Conservation (phyloP, 2,888 invertebrate genomes). For the Chydorus sphaericus region DNA sequence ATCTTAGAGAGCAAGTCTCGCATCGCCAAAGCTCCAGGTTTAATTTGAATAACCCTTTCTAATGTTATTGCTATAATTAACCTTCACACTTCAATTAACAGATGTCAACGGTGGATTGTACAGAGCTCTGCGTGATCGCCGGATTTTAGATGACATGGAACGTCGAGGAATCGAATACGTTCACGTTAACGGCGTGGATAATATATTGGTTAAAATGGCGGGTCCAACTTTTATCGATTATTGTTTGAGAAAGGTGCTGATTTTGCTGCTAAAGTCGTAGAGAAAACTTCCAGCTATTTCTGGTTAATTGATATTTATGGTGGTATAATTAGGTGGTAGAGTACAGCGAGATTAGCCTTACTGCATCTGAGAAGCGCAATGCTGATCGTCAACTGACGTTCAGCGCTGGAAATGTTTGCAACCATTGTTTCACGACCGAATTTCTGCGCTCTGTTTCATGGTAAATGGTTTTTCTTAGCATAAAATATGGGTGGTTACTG, state of each 20-base stretch:
- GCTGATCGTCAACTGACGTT: constrained; percentile 67
- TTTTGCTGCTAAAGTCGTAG: constrained; percentile 85
- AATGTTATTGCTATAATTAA: too few species aligned
- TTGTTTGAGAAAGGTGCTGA: constrained; percentile 78
- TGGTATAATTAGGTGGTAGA: constrained; percentile 75
- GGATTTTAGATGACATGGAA: constrained; percentile 64
- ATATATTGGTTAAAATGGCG: constrained; percentile 92
- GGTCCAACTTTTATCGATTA: constrained; percentile 95
- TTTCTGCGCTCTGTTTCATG: constrained; percentile 62
- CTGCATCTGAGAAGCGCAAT: constrained; percentile 66
- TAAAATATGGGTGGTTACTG: too few species aligned
- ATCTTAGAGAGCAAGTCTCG: constrained; percentile 61
- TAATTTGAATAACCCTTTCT: too few species aligned
- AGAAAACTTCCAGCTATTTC: constrained; percentile 76
- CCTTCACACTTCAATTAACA: constrained; percentile 13
- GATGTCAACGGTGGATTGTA: constrained; percentile 84
- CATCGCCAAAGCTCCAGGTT: constrained; percentile 67
- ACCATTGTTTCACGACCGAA: constrained; percentile 83
- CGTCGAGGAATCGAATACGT: constrained; percentile 67
- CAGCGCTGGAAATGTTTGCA: constrained; percentile 94
- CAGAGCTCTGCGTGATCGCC: constrained; percentile 54
- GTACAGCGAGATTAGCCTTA: constrained; percentile 85
- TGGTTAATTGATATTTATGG: too few species aligned
- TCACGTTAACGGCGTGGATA: constrained; percentile 96
- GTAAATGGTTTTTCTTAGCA: constrained; percentile 31